These are phyloP conservation scores for Ailurus styani DNA, from an alignment of 2,113 vertebrate species.

Conservation along the genomic window DNA sequence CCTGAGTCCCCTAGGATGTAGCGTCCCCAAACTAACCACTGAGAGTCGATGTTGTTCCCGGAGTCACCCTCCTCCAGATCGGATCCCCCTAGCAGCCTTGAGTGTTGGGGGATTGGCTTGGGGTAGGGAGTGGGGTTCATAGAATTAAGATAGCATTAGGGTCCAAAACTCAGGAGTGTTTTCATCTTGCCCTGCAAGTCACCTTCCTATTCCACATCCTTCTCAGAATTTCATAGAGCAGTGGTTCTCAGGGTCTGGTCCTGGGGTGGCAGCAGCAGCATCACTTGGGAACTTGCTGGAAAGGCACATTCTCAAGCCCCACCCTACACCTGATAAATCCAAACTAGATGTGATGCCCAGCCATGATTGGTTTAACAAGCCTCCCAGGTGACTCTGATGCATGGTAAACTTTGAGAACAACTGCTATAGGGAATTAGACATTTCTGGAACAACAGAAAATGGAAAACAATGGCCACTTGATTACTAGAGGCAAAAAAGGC, in stretches of 20 bases:
- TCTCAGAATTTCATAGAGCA: not conserved
- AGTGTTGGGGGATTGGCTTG: not conserved
- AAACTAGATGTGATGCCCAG: not conserved
- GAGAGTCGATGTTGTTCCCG: not conserved
- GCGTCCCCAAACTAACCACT: not conserved
- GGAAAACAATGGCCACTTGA: not conserved
- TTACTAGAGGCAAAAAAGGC: not conserved
- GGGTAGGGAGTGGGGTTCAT: not conserved
- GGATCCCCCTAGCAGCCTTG: not conserved
- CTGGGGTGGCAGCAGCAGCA: not conserved
- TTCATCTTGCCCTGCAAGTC: not conserved
- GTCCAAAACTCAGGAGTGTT: not conserved
- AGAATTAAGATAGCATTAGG: not conserved
- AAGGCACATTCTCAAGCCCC: not conserved
- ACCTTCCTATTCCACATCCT: not conserved
- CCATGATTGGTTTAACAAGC: not conserved
- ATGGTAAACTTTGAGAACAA: not conserved
- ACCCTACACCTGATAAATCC: not conserved
- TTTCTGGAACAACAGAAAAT: not conserved
- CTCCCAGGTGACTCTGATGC: not conserved
- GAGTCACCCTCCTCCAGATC: not conserved
- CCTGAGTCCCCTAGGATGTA: not conserved
- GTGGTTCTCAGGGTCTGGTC: not conserved
- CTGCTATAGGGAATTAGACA: not conserved
- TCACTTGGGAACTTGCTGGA: not conserved